Evolutionary conservation across 2,113 vertebrate species (phyloP).

Genomic region (Tetrax tetrax): DNA sequence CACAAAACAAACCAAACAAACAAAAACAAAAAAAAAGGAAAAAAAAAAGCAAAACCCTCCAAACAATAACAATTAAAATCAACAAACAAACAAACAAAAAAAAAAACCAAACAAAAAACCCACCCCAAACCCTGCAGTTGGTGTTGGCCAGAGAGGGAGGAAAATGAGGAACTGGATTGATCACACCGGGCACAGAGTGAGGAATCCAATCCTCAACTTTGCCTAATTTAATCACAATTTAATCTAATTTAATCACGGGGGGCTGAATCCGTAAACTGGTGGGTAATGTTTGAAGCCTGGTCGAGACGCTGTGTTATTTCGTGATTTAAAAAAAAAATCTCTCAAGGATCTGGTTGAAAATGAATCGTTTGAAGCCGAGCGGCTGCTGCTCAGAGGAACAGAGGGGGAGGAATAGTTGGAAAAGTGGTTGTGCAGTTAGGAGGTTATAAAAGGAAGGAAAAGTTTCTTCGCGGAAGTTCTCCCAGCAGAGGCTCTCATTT

Average conservation of each 20-base stretch:
- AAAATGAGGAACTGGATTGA: rapidly evolving
- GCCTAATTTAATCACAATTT: rapidly evolving
- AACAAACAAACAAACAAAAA: no score
- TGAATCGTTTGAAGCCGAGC: not conserved
- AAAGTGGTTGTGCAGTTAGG: not conserved
- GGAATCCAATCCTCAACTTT: not conserved
- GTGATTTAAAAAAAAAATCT: not conserved
- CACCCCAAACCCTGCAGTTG: no score
- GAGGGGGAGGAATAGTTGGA: not conserved
- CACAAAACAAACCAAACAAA: no score
- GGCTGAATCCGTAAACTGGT: not conserved
- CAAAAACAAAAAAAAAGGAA: no score
- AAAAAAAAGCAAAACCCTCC: no score
- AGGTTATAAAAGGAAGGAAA: not conserved
- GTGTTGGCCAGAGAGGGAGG: not conserved
- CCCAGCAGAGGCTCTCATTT: rapidly evolving
- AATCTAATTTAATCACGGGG: not conserved
- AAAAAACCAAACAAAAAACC: no score
- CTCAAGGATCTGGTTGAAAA: rapidly evolving
- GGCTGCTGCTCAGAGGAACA: not conserved
- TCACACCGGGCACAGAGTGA: rapidly evolving
- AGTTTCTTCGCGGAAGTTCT: not conserved
- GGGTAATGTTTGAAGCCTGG: not conserved
- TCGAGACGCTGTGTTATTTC: not conserved
- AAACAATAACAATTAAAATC: no score